Conservation (phyloP, 2,888 invertebrate genomes). For the Maniola hyperantus region DNA sequence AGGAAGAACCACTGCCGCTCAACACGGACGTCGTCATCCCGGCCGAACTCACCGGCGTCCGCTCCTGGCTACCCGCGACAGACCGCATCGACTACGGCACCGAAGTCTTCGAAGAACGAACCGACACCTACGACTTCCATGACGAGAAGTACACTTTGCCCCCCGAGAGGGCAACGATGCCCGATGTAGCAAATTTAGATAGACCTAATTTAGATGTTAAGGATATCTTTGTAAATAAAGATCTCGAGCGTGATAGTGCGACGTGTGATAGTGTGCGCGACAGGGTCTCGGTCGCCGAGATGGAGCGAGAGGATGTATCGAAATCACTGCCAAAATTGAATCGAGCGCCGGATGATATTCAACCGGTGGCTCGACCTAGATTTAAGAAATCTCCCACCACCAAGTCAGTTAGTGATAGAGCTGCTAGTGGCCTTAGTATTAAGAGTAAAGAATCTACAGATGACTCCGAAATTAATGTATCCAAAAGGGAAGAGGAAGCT, state of each 20-base stretch:
- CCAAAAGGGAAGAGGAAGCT: slow-evolving; percentile 29
- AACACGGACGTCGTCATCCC: slow-evolving; percentile 50
- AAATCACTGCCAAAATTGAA: slow-evolving; percentile 64
- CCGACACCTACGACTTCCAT: slow-evolving; percentile 25
- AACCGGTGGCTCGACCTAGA: slow-evolving; percentile 59
- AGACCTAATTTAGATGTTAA: slow-evolving; percentile 48
- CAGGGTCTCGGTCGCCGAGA: slow-evolving; percentile 51
- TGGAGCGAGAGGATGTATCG: slow-evolving; percentile 47
- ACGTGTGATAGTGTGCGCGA: slow-evolving; percentile 48
- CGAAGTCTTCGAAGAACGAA: slow-evolving; percentile 18
- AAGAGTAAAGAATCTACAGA: slow-evolving; percentile 45
- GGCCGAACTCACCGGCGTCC: slow-evolving; percentile 45
- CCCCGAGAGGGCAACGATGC: background rate
- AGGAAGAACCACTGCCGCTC: slow-evolving; percentile 46
- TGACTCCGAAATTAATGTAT: slow-evolving; percentile 28
- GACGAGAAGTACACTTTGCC: slow-evolving; percentile 8
- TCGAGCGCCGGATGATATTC: slow-evolving; percentile 63
- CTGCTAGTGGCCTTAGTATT: slow-evolving; percentile 56
- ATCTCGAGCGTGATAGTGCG: slow-evolving; percentile 49
- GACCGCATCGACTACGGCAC: slow-evolving; percentile 47
- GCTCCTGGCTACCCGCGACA: slow-evolving; percentile 42
- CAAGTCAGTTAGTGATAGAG: slow-evolving; percentile 58
- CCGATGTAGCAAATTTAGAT: slow-evolving; percentile 35
- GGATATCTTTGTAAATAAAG: slow-evolving; percentile 43
- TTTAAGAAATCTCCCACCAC: slow-evolving; percentile 70